phyloP scores from a whole-genome alignment of 2,113 vertebrate species.

The Microtus pennsylvanicus region DNA sequence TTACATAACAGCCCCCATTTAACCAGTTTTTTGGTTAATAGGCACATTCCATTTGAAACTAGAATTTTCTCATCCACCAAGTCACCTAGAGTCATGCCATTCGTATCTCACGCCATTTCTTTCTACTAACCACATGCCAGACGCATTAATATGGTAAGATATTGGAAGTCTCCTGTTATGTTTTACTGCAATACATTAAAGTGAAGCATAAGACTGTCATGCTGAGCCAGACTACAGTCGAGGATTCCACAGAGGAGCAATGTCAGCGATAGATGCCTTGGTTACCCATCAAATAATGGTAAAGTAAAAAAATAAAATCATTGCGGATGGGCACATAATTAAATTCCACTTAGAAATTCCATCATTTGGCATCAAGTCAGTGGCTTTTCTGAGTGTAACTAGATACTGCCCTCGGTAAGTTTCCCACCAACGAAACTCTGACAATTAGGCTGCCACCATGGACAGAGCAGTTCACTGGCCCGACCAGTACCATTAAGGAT shows the following conservation, averaged over 20 bases:
- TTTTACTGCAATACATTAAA: conserved; percentile 67
- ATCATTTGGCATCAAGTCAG: conserved; percentile 64
- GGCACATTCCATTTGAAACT: conserved; percentile 39
- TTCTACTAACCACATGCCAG: background rate
- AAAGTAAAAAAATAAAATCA: conserved; percentile 41
- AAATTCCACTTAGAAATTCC: conserved; percentile 72
- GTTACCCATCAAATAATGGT: conserved; percentile 56
- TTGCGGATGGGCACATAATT: conserved; percentile 63
- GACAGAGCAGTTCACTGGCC: conserved; percentile 76
- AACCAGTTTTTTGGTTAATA: conserved; percentile 30
- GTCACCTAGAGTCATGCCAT: background rate
- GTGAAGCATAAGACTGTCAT: conserved; percentile 55
- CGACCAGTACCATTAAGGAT: conserved; percentile 75
- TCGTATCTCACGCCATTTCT: conserved; percentile 34
- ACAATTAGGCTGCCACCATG: conserved; percentile 68
- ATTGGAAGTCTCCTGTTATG: conserved; percentile 35
- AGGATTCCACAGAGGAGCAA: conserved; percentile 56
- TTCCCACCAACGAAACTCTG: conserved; percentile 65
- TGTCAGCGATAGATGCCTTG: conserved; percentile 49
- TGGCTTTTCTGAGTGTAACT: conserved; percentile 65
- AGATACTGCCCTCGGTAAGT: conserved; percentile 50
- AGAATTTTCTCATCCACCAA: background rate
- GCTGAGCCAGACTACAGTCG: conserved; percentile 53
- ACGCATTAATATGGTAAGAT: background rate
- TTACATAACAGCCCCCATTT: background rate